Evolutionary conservation across 1,140 invertebrate genomes (phyloP).

Genomic region (Orius laevigatus): DNA sequence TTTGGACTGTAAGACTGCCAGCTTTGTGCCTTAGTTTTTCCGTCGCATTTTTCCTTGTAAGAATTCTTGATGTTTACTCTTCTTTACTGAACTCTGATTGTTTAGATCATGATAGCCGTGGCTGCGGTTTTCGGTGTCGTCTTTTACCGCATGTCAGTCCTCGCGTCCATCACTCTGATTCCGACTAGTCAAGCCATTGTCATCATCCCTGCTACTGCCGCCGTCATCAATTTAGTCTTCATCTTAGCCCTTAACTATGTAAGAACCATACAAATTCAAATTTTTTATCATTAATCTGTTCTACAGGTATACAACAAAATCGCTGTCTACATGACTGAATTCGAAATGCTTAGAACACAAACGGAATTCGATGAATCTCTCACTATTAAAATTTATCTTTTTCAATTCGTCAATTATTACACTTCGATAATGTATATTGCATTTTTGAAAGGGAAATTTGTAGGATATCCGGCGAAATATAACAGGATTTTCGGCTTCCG

Average conservation of each 20-base stretch:
- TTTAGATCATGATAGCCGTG: slow-evolving; percentile 55
- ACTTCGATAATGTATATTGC: slow-evolving; percentile 97
- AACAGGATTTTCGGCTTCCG: slow-evolving; percentile 55
- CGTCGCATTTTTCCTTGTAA: slow-evolving; percentile 59
- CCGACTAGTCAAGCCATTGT: slow-evolving; percentile 44
- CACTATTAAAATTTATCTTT: slow-evolving; percentile 90
- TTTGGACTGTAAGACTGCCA: slow-evolving; percentile 72
- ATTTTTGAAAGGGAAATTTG: slow-evolving; percentile 89
- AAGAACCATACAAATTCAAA: slow-evolving; percentile 25
- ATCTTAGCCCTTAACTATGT: slow-evolving; percentile 78
- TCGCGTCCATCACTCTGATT: slow-evolving; percentile 49
- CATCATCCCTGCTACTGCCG: slow-evolving; percentile 68
- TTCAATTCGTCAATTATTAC: slow-evolving; percentile 98
- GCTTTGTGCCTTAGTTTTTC: slow-evolving; percentile 71
- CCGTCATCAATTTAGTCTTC: slow-evolving; percentile 68
- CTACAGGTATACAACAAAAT: slow-evolving; percentile 68
- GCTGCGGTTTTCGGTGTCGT: slow-evolving; percentile 80
- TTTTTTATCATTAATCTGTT: background rate
- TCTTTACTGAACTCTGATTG: background rate
- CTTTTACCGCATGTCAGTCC: slow-evolving; percentile 75
- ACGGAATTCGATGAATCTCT: slow-evolving; percentile 95
- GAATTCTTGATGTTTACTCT: slow-evolving; percentile 10
- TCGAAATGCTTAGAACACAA: slow-evolving; percentile 86
- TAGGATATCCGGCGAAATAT: slow-evolving; percentile 69
- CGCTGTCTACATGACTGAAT: slow-evolving; percentile 83